phyloP scores from a whole-genome alignment of 1,140 invertebrate species.

The Megathymus violae region DNA sequence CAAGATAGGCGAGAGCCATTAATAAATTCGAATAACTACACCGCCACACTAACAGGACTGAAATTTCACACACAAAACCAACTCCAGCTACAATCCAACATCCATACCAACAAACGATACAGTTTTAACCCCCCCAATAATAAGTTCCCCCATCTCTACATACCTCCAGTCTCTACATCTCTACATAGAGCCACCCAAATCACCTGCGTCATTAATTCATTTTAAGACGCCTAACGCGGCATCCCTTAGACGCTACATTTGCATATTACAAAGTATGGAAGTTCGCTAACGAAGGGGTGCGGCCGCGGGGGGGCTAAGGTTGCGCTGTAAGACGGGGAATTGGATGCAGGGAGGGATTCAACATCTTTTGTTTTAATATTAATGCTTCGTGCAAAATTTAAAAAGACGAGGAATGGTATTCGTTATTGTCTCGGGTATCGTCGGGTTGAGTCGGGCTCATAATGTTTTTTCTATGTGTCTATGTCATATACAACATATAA shows the following conservation, averaged over 20 bases:
- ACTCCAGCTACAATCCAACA: constrained; percentile 1
- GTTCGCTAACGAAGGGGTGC: constrained; percentile 75
- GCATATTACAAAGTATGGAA: constrained; percentile 84
- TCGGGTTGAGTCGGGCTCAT: no score
- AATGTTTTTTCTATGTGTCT: no score
- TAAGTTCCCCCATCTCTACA: constrained; percentile 25
- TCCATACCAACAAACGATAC: neutral
- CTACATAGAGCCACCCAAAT: constrained; percentile 46
- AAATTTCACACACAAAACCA: neutral
- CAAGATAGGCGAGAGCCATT: no score
- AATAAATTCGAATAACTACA: no score
- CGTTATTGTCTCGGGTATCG: no score
- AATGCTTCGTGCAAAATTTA: no score
- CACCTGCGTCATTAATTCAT: constrained; percentile 83
- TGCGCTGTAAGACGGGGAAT: constrained; percentile 78
- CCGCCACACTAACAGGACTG: neutral
- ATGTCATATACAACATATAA: no score
- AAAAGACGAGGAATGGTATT: no score
- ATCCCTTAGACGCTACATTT: constrained; percentile 75
- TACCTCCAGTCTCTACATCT: constrained; percentile 17
- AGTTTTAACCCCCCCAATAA: constrained; percentile 10
- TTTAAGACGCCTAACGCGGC: constrained; percentile 78
- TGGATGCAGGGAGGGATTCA: constrained; percentile 62
- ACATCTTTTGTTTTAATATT: no score
- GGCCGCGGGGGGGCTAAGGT: constrained; percentile 60